Conservation (phyloP, 2,888 invertebrate species). For the Acronicta alni region DNA sequence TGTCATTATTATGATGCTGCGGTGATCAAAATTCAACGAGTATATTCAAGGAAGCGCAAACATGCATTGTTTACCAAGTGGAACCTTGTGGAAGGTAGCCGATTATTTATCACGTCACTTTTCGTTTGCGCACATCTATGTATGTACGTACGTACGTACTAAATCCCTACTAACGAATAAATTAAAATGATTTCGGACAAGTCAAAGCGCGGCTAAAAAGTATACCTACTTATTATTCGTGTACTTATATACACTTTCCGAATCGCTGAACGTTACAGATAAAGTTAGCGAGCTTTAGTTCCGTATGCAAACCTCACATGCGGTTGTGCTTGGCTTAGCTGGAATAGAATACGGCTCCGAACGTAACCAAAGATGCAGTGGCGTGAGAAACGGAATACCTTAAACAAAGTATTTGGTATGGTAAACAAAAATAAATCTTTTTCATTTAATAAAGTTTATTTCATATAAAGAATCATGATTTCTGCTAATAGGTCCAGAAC, state of each 20-base stretch:
- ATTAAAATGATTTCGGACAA: conserved; percentile 8
- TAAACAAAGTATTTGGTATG: background rate
- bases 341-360: background rate
- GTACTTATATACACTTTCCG: conserved; percentile 15
- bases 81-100: background rate
- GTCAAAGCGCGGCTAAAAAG: conserved; percentile 9
- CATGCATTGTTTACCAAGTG: conserved; percentile 4
- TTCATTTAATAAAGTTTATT: conserved; percentile 45
- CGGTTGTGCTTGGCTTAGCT: conserved; percentile 2
- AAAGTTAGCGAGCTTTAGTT: conserved; percentile 11
- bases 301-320: conserved; percentile 11
- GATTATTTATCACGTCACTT: conserved; percentile 1
- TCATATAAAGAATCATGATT: conserved; percentile 73
- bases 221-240: conserved; percentile 18
- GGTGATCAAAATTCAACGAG: conserved; percentile 4
- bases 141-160: conserved; percentile 6
- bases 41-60: background rate
- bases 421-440: background rate
- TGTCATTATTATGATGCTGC: background rate
- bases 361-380: background rate
- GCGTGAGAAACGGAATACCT: no score
- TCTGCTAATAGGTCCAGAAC: conserved; percentile 73
- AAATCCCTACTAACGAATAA: conserved; percentile 11
- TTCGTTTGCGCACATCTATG: conserved; percentile 5
- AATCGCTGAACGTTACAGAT: conserved; percentile 2